These are phyloP conservation scores for Acromyrmex echinatior DNA, from an alignment of 1,140 invertebrate species.

Conservation along the genomic window DNA sequence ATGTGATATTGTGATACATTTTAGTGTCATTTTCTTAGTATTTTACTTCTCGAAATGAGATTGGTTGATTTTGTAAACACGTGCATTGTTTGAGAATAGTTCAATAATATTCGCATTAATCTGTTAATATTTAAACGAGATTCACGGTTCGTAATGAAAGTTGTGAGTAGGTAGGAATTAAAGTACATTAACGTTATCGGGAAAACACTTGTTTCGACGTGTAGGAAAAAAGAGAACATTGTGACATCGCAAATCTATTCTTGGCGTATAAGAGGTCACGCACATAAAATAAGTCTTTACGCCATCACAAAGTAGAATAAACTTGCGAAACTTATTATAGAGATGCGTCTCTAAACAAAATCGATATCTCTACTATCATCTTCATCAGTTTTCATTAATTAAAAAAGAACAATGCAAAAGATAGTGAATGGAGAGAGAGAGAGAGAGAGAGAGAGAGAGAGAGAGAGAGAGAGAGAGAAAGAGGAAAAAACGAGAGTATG, in stretches of 20 bases:
- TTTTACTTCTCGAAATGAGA: slow-evolving; percentile 11
- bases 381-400: background rate
- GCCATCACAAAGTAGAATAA: slow-evolving; percentile 11
- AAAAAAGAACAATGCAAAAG: slow-evolving; percentile 2
- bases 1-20: background rate
- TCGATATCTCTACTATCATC: background rate
- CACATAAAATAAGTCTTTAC: slow-evolving; percentile 24
- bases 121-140: background rate
- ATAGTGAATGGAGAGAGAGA: background rate
- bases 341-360: background rate
- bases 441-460: background rate
- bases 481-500: background rate
- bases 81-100: background rate
- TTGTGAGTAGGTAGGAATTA: background rate
- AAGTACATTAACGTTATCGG: slow-evolving; percentile 43
- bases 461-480: background rate
- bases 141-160: background rate
- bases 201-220: background rate
- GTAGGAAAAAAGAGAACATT: background rate
- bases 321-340: slow-evolving; percentile 24
- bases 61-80: background rate
- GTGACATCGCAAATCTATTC: slow-evolving; percentile 38
- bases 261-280: slow-evolving; percentile 15
- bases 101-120: slow-evolving; percentile 13
- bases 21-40: background rate